A percentile compares a stretch with the other conserved stretches of the same genome.
Evolutionary conservation across 2,888 invertebrate species (phyloP).

Genomic region (Zaprionus lineosus): DNA sequence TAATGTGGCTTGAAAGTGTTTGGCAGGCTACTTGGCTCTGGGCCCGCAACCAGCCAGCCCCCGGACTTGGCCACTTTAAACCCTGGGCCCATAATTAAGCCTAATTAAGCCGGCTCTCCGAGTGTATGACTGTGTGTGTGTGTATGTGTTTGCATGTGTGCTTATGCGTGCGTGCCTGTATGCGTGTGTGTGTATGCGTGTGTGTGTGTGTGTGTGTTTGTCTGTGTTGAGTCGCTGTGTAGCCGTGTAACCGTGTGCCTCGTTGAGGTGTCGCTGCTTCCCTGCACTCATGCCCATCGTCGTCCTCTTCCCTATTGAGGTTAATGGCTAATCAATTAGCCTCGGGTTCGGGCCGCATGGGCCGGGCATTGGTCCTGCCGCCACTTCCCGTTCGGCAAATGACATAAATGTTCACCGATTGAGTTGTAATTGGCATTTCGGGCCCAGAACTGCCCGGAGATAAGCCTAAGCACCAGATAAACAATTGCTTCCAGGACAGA

Average conservation of each 20-base stretch:
- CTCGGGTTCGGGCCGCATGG: conserved; percentile 27
- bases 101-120: conserved; percentile 63
- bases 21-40: conserved; percentile 52
- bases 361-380: conserved; percentile 20
- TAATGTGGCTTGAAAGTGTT: conserved; percentile 68
- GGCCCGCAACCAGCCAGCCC: conserved; percentile 17
- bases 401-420: conserved; percentile 56
- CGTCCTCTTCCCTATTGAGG: conserved; percentile 56
- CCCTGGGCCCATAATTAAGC: conserved; percentile 69
- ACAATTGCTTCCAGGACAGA: conserved; percentile 37
- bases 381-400: conserved; percentile 1
- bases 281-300: conserved; percentile 35
- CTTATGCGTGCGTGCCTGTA: conserved; percentile 11
- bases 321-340: conserved; percentile 76
- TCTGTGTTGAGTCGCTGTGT: conserved; percentile 17
- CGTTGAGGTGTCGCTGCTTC: conserved; percentile 51
- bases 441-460: conserved; percentile 30
- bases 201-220: conserved; percentile 14
- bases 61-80: conserved; percentile 19
- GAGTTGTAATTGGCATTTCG: conserved; percentile 67
- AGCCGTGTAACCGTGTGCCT: conserved; percentile 6
- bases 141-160: conserved; percentile 13
- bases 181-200: conserved; percentile 8
- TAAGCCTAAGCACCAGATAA: conserved; percentile 32
- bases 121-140: not conserved